Percentiles rank a stretch among this genome's conserved stretches.
Evolutionary conservation across 2,797 vertebrate species (phyloP).

Genomic region (Enteromius unitaeniatus): DNA sequence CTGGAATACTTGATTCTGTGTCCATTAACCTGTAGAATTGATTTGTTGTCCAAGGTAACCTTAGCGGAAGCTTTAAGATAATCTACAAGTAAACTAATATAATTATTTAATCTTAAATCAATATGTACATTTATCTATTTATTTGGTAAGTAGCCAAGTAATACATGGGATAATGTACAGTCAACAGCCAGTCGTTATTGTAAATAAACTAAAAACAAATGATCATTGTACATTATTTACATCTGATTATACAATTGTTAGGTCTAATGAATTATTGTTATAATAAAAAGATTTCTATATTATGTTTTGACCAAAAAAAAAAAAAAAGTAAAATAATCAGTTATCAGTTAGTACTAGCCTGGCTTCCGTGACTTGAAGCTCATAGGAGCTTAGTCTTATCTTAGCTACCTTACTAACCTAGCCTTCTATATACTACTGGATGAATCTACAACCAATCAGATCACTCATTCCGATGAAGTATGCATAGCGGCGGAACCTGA

Average conservation of each 20-base stretch:
- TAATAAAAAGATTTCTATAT: neutral
- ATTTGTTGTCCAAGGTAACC: constrained; percentile 16
- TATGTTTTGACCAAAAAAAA: neutral
- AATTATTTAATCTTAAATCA: constrained; percentile 15
- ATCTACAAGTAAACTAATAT: constrained; percentile 5
- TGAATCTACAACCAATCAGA: too few species aligned
- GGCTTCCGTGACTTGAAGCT: too few species aligned
- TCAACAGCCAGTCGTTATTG: neutral
- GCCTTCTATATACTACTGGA: too few species aligned
- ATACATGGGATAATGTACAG: neutral
- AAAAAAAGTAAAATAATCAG: too few species aligned
- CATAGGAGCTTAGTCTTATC: too few species aligned
- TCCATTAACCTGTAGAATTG: constrained; percentile 10
- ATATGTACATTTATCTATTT: neutral
- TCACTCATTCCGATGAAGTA: too few species aligned
- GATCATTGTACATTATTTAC: neutral
- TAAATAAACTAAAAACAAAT: neutral
- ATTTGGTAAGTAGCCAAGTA: neutral
- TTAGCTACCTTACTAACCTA: too few species aligned
- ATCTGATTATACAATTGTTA: neutral
- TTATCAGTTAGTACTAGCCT: neutral
- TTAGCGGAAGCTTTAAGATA: neutral
- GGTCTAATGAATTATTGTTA: neutral
- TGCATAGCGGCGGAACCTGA: too few species aligned
- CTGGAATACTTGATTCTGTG: neutral